These are phyloP conservation scores for Lethrus apterus DNA, from an alignment of 1,140 invertebrate species.

Conservation along the genomic window DNA sequence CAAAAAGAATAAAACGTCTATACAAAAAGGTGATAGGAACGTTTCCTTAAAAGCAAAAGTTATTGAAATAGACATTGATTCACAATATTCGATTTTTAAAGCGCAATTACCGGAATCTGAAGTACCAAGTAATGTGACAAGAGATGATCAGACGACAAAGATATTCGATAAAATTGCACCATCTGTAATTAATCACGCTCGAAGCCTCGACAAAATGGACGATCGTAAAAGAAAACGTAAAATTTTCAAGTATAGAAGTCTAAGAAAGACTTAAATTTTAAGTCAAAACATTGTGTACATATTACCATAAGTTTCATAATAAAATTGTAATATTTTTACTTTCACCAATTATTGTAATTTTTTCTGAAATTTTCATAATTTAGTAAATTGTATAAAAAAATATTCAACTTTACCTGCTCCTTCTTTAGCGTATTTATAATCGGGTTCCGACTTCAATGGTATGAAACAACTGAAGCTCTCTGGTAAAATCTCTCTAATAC, in stretches of 20 bases:
- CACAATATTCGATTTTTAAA: constrained; percentile 25
- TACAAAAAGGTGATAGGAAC: background rate
- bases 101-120: constrained; percentile 23
- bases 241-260: background rate
- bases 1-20: constrained; percentile 22
- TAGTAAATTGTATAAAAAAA: constrained; percentile 14
- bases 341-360: background rate
- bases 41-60: constrained; percentile 21
- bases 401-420: constrained; percentile 64
- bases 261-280: background rate
- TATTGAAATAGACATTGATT: constrained; percentile 12
- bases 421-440: constrained; percentile 77
- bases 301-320: background rate
- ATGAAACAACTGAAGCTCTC: constrained; percentile 77
- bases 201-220: constrained; percentile 15
- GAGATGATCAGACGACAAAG: constrained; percentile 20
- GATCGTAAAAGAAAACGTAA: background rate
- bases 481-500: constrained; percentile 88
- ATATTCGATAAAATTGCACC: constrained; percentile 31
- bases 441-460: constrained; percentile 68
- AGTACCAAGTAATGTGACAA: constrained; percentile 14
- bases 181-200: constrained; percentile 34
- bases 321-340: background rate
- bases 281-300: background rate
- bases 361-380: background rate